phyloP scores from a whole-genome alignment of 2,888 invertebrate species.

The Scaptomyza parva region DNA sequence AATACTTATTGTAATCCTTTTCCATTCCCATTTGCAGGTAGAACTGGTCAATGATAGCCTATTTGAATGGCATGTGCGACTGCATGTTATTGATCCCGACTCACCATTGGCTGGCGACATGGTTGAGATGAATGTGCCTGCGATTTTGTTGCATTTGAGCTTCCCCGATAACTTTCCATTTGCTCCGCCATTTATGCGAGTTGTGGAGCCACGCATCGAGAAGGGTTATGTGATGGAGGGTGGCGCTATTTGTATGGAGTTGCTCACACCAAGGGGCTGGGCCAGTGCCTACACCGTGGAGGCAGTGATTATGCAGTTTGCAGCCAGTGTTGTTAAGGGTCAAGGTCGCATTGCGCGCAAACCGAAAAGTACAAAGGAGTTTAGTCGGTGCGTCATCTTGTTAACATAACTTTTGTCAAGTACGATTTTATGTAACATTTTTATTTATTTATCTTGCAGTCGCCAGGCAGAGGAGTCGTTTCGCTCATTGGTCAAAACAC shows the following conservation, averaged over 20 bases:
- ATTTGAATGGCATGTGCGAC: slow-evolving; percentile 94
- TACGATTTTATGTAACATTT: background rate
- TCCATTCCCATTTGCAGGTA: slow-evolving; percentile 85
- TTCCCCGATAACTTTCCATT: slow-evolving; percentile 96
- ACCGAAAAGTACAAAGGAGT: slow-evolving; percentile 91
- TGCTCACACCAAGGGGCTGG: slow-evolving; percentile 94
- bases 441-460: slow-evolving; percentile 71
- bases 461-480: slow-evolving; percentile 95
- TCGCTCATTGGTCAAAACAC: slow-evolving; percentile 93
- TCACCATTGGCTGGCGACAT: slow-evolving; percentile 93
- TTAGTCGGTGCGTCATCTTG: slow-evolving; percentile 86
- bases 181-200: slow-evolving; percentile 93
- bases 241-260: slow-evolving; percentile 95
- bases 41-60: slow-evolving; percentile 94
- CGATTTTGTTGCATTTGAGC: slow-evolving; percentile 91
- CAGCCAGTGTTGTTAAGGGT: slow-evolving; percentile 94
- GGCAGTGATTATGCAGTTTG: slow-evolving; percentile 95
- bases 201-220: slow-evolving; percentile 92
- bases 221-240: slow-evolving; percentile 96
- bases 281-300: slow-evolving; percentile 87
- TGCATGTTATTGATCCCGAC: slow-evolving; percentile 93
- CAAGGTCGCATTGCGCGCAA: slow-evolving; percentile 93
- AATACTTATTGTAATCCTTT: background rate
- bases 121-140: slow-evolving; percentile 90
- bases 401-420: background rate